These are phyloP conservation scores for Condylura cristata DNA, from an alignment of 2,113 vertebrate genomes.

Conservation along the genomic window DNA sequence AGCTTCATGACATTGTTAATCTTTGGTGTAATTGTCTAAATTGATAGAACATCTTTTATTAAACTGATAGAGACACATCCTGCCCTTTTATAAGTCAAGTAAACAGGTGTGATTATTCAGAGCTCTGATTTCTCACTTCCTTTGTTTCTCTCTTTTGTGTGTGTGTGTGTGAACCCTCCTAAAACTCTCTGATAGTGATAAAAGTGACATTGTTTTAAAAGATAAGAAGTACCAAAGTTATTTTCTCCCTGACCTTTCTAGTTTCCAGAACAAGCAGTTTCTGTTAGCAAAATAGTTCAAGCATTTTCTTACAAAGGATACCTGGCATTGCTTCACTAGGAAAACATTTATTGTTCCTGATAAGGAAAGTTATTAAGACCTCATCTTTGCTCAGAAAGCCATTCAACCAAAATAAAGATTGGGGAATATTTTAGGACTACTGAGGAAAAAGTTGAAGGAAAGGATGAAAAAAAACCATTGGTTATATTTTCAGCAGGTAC, in stretches of 20 bases:
- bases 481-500: constrained; percentile 60
- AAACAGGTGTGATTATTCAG: constrained; percentile 73
- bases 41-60: constrained; percentile 83
- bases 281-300: constrained; percentile 84
- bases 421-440: constrained; percentile 68
- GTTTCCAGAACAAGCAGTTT: constrained; percentile 82
- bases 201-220: constrained; percentile 88
- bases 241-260: constrained; percentile 88
- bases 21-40: constrained; percentile 87
- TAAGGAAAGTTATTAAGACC: constrained; percentile 82
- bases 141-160: constrained; percentile 83
- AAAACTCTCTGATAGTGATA: constrained; percentile 84
- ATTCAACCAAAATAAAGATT: constrained; percentile 81
- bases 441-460: constrained; percentile 69
- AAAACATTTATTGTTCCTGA: constrained; percentile 75
- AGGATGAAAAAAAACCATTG: constrained; percentile 8
- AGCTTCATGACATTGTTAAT: constrained; percentile 87
- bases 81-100: constrained; percentile 76
- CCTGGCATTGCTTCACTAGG: constrained; percentile 75
- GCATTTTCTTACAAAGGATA: constrained; percentile 84
- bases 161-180: constrained; percentile 77
- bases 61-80: constrained; percentile 65
- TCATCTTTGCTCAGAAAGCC: constrained; percentile 78
- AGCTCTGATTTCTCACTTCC: constrained; percentile 80
- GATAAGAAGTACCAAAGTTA: constrained; percentile 86